A percentile compares a stretch with the other conserved stretches of the same genome.
phyloP scores from a whole-genome alignment of 2,888 invertebrate genomes.

The Drosophila barbarae region DNA sequence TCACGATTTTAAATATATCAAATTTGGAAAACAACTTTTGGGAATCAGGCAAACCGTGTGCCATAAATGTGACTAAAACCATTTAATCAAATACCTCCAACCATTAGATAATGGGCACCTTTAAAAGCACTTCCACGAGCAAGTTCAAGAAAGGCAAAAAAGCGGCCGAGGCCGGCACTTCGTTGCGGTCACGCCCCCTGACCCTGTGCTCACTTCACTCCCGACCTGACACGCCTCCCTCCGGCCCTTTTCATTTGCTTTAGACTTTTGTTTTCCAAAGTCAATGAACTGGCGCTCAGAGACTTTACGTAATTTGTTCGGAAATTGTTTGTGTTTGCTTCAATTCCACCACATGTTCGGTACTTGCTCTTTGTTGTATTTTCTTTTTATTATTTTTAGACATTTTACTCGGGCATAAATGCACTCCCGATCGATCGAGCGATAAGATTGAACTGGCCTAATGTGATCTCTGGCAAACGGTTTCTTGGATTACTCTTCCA shows the following conservation, averaged over 20 bases:
- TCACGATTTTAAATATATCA: conserved; percentile 4
- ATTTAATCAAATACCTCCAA: not conserved
- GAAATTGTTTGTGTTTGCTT: conserved; percentile 25
- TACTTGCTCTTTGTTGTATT: conserved; percentile 11
- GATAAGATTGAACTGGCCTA: conserved; percentile 27
- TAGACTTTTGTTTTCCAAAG: conserved; percentile 36
- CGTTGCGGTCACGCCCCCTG: conserved; percentile 36
- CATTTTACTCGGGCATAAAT: conserved; percentile 22
- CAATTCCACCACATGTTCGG: conserved; percentile 30
- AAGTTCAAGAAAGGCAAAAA: conserved; percentile 3
- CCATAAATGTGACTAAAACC: not conserved
- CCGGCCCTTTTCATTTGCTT: conserved; percentile 17
- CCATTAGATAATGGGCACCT: conserved; percentile 11
- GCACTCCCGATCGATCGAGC: conserved; percentile 20
- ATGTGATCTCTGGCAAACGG: conserved; percentile 7
- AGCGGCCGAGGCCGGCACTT: conserved; percentile 7
- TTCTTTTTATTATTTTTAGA: conserved; percentile 35
- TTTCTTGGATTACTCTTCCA: conserved; percentile 15
- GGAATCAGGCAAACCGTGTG: conserved; percentile 2
- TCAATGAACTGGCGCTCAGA: conserved; percentile 34
- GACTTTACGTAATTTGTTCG: conserved; percentile 25
- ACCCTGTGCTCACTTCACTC: conserved; percentile 10
- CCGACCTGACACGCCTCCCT: conserved; percentile 14
- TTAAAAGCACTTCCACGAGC: conserved; percentile 2
- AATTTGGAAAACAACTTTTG: not conserved